Conservation (phyloP, 2,888 invertebrate genomes). For the Maniola hyperantus region DNA sequence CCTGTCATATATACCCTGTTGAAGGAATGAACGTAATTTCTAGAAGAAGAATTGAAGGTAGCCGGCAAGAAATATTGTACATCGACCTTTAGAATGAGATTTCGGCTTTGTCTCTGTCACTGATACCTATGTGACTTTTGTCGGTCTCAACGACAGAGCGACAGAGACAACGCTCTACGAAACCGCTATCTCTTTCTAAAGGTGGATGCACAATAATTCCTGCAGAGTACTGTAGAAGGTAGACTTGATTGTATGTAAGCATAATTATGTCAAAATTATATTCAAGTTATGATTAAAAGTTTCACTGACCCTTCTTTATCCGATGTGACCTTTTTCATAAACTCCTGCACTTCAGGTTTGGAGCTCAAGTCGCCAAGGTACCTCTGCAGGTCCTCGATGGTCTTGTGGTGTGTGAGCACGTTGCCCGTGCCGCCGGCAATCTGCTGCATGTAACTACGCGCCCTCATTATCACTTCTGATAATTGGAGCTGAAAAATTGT, state of each 20-base stretch:
- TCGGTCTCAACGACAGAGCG: no score
- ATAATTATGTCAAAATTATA: background rate
- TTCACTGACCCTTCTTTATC: conserved; percentile 94
- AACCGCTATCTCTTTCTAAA: no score
- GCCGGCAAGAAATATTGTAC: no score
- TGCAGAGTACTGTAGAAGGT: no score
- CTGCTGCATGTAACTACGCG: conserved; percentile 96
- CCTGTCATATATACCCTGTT: no score
- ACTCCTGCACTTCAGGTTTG: conserved; percentile 92
- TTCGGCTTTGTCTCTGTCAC: no score
- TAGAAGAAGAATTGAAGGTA: background rate
- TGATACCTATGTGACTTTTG: no score
- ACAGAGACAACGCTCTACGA: no score
- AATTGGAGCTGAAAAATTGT: conserved; percentile 90
- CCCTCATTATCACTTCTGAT: conserved; percentile 98
- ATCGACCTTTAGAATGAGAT: no score
- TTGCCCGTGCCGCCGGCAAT: conserved; percentile 94
- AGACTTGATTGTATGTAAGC: background rate
- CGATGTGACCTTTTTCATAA: conserved; percentile 94
- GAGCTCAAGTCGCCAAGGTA: conserved; percentile 90
- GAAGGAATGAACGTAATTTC: background rate
- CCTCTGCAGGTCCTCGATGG: conserved; percentile 92
- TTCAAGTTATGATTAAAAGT: background rate
- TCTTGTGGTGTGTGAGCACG: conserved; percentile 93
- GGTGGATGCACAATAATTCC: no score